Conservation (phyloP, 2,113 vertebrate genomes). For the Bungarus multicinctus region DNA sequence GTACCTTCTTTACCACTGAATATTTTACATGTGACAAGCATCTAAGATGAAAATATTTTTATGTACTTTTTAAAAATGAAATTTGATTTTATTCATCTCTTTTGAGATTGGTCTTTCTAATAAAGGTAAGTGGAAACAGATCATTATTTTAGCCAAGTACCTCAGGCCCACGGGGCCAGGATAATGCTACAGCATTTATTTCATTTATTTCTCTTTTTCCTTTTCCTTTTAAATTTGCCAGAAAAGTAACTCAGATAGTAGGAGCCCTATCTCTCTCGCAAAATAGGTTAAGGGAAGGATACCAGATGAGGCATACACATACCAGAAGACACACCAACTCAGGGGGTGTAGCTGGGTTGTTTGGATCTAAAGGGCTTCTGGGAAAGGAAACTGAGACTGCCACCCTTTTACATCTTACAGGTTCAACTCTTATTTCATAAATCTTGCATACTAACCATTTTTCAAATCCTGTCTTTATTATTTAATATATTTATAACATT, state of each 20-base stretch:
- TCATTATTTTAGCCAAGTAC: not conserved
- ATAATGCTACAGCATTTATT: not conserved
- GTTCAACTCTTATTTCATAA: not conserved
- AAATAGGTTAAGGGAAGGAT: not conserved
- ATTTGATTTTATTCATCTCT: not conserved
- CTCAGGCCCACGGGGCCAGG: not conserved
- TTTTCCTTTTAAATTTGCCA: not conserved
- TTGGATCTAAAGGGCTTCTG: not conserved
- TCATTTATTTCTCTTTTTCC: not conserved
- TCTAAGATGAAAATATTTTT: not conserved
- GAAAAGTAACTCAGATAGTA: not conserved
- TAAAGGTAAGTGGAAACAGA: not conserved
- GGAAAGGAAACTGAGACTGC: not conserved
- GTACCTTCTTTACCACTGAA: not conserved
- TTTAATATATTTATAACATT: not conserved
- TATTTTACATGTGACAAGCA: not conserved
- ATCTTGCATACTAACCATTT: not conserved
- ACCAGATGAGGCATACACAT: not conserved
- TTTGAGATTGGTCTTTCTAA: not conserved
- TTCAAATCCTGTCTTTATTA: not conserved
- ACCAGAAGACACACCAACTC: not conserved
- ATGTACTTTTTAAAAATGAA: not conserved
- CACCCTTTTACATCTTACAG: not conserved
- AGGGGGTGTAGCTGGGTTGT: not conserved
- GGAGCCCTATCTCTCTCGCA: not conserved